phyloP scores from a whole-genome alignment of 92 coral and sea anemone species.

The Zoanthus sansibaricus region DNA sequence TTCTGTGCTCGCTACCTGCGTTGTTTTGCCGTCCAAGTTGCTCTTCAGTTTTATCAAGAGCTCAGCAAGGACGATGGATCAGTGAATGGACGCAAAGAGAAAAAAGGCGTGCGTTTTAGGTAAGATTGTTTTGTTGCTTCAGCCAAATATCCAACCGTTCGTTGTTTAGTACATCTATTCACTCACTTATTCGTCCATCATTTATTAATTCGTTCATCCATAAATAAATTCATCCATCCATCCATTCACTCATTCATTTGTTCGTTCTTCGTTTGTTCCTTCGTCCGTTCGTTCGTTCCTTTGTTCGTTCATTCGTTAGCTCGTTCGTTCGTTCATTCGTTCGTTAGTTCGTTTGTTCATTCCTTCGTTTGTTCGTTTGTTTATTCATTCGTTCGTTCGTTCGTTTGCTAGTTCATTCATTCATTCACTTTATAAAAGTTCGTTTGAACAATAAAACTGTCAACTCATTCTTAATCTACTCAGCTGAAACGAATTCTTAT shows the following conservation, averaged over 20 bases:
- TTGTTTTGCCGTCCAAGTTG: slow-evolving; percentile 88
- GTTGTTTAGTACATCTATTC: not conserved
- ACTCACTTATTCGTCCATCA: not conserved
- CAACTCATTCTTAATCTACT: too few relatives aligned
- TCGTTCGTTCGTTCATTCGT: not conserved
- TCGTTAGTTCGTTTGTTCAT: not conserved
- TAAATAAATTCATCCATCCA: not conserved
- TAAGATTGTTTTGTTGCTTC: not conserved
- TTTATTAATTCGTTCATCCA: not conserved
- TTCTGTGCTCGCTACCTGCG: slow-evolving; percentile 83
- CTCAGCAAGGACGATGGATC: slow-evolving; percentile 78
- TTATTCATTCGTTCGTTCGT: not conserved
- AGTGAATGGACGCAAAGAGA: slow-evolving; percentile 63
- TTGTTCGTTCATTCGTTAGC: not conserved
- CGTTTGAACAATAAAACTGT: too few relatives aligned
- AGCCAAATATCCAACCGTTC: too few relatives aligned
- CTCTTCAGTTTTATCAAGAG: slow-evolving; percentile 86
- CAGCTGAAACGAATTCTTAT: too few relatives aligned
- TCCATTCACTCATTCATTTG: not conserved
- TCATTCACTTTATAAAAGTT: not conserved
- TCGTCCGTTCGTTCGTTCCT: not conserved
- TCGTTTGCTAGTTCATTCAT: not conserved
- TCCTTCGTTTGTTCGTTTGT: not conserved
- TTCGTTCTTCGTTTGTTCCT: not conserved
- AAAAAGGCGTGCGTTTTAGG: slow-evolving; percentile 58